Percentiles rank a stretch among this genome's conserved stretches.
phyloP scores from a whole-genome alignment of 53 echinoderm and acorn worm species.

The Zoroaster sp. region DNA sequence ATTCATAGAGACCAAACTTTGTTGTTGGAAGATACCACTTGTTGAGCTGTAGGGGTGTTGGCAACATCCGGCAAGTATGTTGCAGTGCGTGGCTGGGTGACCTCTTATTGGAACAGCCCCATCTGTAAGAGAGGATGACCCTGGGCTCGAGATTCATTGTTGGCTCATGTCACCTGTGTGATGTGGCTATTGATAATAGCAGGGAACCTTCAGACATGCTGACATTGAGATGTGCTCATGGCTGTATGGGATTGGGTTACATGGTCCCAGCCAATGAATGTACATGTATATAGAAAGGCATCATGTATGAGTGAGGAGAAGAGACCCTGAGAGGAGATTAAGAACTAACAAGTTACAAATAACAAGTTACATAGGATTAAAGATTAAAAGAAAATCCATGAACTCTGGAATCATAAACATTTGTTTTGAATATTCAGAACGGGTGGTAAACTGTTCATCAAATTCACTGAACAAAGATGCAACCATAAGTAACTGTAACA shows the following conservation, averaged over 20 bases:
- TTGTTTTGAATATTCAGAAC: too few species aligned
- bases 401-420: neutral
- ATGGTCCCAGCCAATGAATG: neutral
- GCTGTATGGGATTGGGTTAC: neutral
- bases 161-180: slow-evolving; percentile 36
- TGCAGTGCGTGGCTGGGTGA: neutral
- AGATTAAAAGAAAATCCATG: neutral
- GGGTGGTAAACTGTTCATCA: too few species aligned
- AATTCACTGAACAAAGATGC: too few species aligned
- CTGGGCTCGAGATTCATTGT: slow-evolving; percentile 32
- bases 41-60: slow-evolving; percentile 43
- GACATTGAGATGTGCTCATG: neutral
- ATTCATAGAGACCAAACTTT: slow-evolving; percentile 50
- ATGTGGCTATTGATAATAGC: neutral
- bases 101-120: slow-evolving; percentile 5
- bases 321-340: neutral
- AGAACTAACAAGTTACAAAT: neutral
- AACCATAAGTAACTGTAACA: too few species aligned
- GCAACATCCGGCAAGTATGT: slow-evolving; percentile 37
- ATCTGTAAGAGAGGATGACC: slow-evolving; percentile 29
- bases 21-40: slow-evolving; percentile 61
- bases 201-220: neutral
- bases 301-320: too few species aligned
- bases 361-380: neutral
- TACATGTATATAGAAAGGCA: neutral